Base-by-base conservation (phyloP, 1,140 invertebrate species). In the Zaprionus nigranus region DNA sequence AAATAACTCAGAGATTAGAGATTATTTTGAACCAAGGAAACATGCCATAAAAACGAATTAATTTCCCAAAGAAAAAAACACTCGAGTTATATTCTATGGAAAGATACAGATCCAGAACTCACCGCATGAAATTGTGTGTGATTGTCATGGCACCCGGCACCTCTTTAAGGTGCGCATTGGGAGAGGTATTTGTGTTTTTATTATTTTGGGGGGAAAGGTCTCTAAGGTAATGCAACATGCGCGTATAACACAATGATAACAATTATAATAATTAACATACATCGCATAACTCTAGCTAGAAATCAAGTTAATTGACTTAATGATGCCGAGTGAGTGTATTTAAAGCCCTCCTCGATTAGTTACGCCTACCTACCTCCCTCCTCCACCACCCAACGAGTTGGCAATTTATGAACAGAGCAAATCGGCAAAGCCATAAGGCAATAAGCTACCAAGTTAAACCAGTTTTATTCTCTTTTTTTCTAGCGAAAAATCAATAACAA, bases 401-500 rank as follows among this genome's bases (percentile, higher is more conserved):
- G 46, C 60, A 15, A 51, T 34, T 62, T 62, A 28, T 46, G 38
- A 40, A 40, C 28, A 40, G n/a, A 60, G 15, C 53, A 24, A 38
- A 60, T 20, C 20, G 20, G 22, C 22, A 46, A 43, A 17, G n/a
- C 20, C 30, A 51, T n/a, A 38, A 64, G 24, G 36, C 20, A 59
- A 58, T 66, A 30, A 36, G 26, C 20, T 26, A 56, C 17, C 3
- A 40, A 59, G n/a, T 22, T 5, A 65, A 66, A 76, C 62, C 34
- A 62, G 67, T 69, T 28, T 28, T 22, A 46, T 56, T 46, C 38
- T 65, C 53, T 56, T 54, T 56, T 54, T 65, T 57, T 68, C 57
- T 57, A 58, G 49, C 53, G 53, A 75, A 66, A 70, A 71, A 71
- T 62, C 71, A 74, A 78, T 67, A 64, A 34, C 15, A 62, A 54